Percentiles rank a stretch among this genome's conserved stretches.
Evolutionary conservation across 2,888 invertebrate species (phyloP).

Genomic region (Baronia brevicornis): DNA sequence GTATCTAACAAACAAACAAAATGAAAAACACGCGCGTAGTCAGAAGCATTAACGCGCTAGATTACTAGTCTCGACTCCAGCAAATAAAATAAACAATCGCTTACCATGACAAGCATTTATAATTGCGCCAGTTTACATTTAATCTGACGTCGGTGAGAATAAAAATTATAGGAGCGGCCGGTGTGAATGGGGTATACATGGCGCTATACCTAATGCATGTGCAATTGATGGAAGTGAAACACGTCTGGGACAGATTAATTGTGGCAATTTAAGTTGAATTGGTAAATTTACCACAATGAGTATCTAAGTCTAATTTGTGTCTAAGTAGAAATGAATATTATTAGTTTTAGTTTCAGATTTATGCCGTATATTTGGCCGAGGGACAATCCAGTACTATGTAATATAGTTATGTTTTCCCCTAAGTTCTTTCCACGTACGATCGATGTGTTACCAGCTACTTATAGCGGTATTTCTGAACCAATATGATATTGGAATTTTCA

Average conservation of each 20-base stretch:
- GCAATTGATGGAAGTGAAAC: conserved; percentile 59
- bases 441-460: too few relatives aligned
- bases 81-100: conserved; percentile 9
- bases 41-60: conserved; percentile 9
- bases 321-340: too few relatives aligned
- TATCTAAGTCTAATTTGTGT: conserved; percentile 2
- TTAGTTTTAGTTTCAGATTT: too few relatives aligned
- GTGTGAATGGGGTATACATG: conserved; percentile 27
- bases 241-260: conserved; percentile 46
- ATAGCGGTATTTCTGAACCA: too few relatives aligned
- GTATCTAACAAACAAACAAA: conserved; percentile 1
- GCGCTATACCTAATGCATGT: conserved; percentile 51
- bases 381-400: too few relatives aligned
- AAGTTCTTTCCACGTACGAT: too few relatives aligned
- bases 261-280: conserved; percentile 40
- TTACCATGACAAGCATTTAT: conserved; percentile 5
- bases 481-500: too few relatives aligned
- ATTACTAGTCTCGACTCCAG: conserved; percentile 6
- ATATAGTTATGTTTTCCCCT: too few relatives aligned
- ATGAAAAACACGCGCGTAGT: conserved; percentile 1
- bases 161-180: not conserved
- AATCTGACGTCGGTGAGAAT: conserved; percentile 9
- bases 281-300: conserved; percentile 2
- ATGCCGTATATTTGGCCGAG: too few relatives aligned
- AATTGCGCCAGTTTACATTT: conserved; percentile 9